Evolutionary conservation across 2,888 invertebrate genomes (phyloP), one percentile per base, ranked within the genome.

Genomic region (Eurytoma californica): DNA sequence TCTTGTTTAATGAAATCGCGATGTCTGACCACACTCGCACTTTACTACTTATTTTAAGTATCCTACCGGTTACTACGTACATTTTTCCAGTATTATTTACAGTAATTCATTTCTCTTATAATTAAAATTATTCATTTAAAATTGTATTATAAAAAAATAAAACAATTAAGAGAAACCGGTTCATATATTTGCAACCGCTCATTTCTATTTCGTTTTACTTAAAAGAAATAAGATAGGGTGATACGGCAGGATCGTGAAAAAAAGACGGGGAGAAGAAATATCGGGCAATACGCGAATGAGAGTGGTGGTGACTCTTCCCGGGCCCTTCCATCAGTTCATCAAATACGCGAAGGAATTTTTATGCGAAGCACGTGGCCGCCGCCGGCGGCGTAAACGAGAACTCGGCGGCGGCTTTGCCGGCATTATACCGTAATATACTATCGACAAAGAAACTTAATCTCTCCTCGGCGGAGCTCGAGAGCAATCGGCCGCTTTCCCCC

Each of bases 391-490:
- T 39, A 63, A 63, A 63, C 63, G 39, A 28, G 61, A 16, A 47
- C 47, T 63, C 24, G 28, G n/a, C 18, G n/a, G 47, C 49, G 51
- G 68, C 30, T 49, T 58, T 9, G 28, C 18, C 61, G 51, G 30
- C 58, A 65, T 65, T 69, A 69, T 12, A 49, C 51, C 74, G 74
- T 74, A 79, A 74, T 74, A 53, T 58, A 74, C 58, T 57, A 70
- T 69, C 79, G 65, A 65, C 65, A 67, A 73, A 70, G 69, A 74
- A 79, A 70, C 74, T 79, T 66, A 74, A 74, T 79, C 74, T 69
- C 24, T 73, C 18, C 39, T 9, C 39, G 39, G 9, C 39, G 28
- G 39, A 39, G 9, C 39, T 39, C 9, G 39, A 39, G 39, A 9
- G 39, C 39, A 39, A 39, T 39, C 39, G 39, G 39, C 39, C 39